Conservation (phyloP, 1,140 invertebrate genomes). For the Lanistes nyassanus region DNA sequence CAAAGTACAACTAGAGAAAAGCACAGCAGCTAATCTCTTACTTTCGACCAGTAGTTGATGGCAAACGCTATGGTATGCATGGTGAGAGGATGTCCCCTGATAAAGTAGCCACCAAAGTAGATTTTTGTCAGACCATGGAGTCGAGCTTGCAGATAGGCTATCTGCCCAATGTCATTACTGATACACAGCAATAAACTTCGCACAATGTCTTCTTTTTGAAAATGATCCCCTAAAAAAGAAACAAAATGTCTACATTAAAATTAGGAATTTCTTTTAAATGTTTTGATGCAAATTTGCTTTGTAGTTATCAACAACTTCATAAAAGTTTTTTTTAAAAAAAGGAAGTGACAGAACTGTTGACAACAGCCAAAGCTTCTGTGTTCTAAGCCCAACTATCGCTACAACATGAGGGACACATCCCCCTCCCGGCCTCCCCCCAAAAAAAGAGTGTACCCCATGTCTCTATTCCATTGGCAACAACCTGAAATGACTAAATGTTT, state of each 20-base stretch:
- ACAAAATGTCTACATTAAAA: background rate
- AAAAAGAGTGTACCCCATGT: too few species aligned
- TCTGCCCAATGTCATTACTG: conserved; percentile 83
- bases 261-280: too few species aligned
- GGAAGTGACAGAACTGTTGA: too few species aligned
- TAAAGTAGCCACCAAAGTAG: conserved; percentile 83
- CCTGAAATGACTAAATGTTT: too few species aligned
- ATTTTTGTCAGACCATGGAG: conserved; percentile 70
- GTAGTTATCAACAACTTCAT: too few species aligned
- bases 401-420: too few species aligned
- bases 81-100: conserved; percentile 79
- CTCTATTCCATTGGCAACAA: too few species aligned
- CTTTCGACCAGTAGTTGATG: conserved; percentile 82
- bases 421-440: too few species aligned
- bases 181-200: conserved; percentile 79
- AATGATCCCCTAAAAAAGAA: conserved; percentile 47
- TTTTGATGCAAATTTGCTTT: too few species aligned
- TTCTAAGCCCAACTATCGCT: too few species aligned
- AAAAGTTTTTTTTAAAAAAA: too few species aligned
- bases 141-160: conserved; percentile 78
- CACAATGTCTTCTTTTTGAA: conserved; percentile 76
- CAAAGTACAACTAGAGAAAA: background rate
- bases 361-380: too few species aligned
- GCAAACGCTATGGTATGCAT: conserved; percentile 82
- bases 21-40: conserved; percentile 37